Percentiles rank a stretch among this genome's conserved stretches.
Evolutionary conservation across 2,888 invertebrate species (phyloP).

Genomic region (Petrolisthes cinctipes): DNA sequence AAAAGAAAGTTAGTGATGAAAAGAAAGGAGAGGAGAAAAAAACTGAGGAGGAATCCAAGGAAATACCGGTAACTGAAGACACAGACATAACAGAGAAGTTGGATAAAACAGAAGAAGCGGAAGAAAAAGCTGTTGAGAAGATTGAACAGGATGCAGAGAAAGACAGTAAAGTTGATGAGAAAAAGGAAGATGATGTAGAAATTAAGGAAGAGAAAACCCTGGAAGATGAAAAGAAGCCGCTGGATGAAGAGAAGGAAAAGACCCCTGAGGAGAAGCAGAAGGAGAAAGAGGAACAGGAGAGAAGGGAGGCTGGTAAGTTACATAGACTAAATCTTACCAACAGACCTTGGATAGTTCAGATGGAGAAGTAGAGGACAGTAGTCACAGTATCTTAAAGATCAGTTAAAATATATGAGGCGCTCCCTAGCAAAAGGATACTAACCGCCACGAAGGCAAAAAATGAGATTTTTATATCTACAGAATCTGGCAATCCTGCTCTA

Average conservation of each 20-base stretch:
- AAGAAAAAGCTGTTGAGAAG: background rate
- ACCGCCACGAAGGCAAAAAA: too few species aligned
- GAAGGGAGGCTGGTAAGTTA: background rate
- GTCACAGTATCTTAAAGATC: too few species aligned
- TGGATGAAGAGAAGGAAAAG: background rate
- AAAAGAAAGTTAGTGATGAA: background rate
- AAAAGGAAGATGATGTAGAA: background rate
- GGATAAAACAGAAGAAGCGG: background rate
- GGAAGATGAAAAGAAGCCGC: background rate
- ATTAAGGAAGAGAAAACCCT: background rate
- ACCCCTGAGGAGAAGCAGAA: background rate
- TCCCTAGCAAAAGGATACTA: too few species aligned
- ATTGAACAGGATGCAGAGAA: background rate
- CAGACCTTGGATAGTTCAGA: too few species aligned
- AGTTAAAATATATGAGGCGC: too few species aligned
- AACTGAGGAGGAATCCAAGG: background rate
- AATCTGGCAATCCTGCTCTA: too few species aligned
- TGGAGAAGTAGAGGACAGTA: too few species aligned
- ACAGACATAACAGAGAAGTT: background rate
- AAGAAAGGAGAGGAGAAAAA: background rate
- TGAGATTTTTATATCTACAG: too few species aligned
- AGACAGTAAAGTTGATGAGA: background rate
- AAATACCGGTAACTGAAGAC: background rate
- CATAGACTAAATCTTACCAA: background rate
- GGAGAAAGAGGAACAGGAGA: slow-evolving; percentile 1